Base-by-base conservation (phyloP, 2,797 vertebrate genomes). In the Jordanella pulchra region DNA sequence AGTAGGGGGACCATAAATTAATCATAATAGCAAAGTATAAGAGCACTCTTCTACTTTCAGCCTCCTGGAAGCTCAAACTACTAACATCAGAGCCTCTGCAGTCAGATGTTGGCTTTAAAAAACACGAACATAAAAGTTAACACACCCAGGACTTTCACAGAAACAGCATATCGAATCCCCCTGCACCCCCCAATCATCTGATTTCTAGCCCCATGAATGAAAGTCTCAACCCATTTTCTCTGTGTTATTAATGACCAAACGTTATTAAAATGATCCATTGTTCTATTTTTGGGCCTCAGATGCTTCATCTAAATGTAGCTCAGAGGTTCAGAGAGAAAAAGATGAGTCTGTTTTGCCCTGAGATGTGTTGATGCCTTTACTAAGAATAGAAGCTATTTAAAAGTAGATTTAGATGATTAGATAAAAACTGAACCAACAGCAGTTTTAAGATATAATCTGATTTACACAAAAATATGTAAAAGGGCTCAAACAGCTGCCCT, bases 11-110 rank as follows among this genome's bases (percentile, higher is more conserved):
- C 82, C 48, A 90, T 92, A 88, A 91, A 93, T 92, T 67, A 93
- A 91, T 88, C 84, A 92, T 87, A 82, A 82, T 76, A 77, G 82
- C 84, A 86, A 89, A 91, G 82, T 72, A 79, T 25, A 69, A 89
- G 76, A 30, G 75, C 78, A 69, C 69, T 83, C 84, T 79, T 78
- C 77, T 84, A 83, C 82, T 89, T 83, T 87, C 75, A 79, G 83
- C 69, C 64, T 69, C 81, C 75, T 78, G 77, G 73, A 84, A 30
- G 73, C 79, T 82, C 77, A 32, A 70, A 70, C 79, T 65, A 74
- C 65, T 32, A 23, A 27, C 68, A 53, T 53, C 71, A 70, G 44
- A 85, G 80, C 63, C 65, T 79, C 76, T 83, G 82, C 84, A 76
- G 83, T 77, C 66, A 71, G 71, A 90, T 74, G 18, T 73, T 51